Evolutionary conservation across 1,140 invertebrate species (phyloP).

Genomic region (Samia ricini): DNA sequence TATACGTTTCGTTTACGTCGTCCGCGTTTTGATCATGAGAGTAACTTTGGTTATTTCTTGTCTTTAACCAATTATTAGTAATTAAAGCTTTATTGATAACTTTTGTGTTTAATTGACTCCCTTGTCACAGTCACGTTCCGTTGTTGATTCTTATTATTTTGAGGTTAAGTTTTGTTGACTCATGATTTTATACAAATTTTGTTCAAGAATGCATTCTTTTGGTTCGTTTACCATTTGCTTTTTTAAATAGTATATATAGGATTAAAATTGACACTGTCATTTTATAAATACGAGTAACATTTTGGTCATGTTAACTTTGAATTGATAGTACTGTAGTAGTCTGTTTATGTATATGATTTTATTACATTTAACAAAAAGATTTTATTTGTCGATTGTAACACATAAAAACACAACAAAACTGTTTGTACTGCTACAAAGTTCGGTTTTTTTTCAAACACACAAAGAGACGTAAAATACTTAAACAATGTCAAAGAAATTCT

Average conservation of each 20-base stretch:
- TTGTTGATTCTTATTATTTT: constrained; percentile 66
- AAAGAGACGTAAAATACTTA: too few species aligned
- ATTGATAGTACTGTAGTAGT: too few species aligned
- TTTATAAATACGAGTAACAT: too few species aligned
- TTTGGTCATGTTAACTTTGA: too few species aligned
- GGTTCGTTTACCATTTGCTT: not conserved
- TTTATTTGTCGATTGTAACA: too few species aligned
- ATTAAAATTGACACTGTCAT: too few species aligned
- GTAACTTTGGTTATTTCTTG: constrained; percentile 10
- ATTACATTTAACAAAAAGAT: too few species aligned
- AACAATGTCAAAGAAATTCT: too few species aligned
- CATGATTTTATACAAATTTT: constrained; percentile 26
- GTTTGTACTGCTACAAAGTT: too few species aligned
- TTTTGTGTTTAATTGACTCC: constrained; percentile 21
- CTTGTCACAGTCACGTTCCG: constrained; percentile 53
- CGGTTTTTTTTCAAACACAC: too few species aligned
- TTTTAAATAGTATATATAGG: not conserved
- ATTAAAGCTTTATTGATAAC: constrained; percentile 20
- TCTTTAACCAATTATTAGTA: constrained; percentile 11
- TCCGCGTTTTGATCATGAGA: constrained; percentile 28
- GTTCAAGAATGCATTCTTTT: not conserved
- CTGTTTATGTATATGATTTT: too few species aligned
- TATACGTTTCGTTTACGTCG: constrained; percentile 51
- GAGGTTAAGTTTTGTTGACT: constrained; percentile 72
- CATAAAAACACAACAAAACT: too few species aligned